Evolutionary conservation across 1,140 invertebrate species (phyloP).

Genomic region (Phthorimaea operculella): DNA sequence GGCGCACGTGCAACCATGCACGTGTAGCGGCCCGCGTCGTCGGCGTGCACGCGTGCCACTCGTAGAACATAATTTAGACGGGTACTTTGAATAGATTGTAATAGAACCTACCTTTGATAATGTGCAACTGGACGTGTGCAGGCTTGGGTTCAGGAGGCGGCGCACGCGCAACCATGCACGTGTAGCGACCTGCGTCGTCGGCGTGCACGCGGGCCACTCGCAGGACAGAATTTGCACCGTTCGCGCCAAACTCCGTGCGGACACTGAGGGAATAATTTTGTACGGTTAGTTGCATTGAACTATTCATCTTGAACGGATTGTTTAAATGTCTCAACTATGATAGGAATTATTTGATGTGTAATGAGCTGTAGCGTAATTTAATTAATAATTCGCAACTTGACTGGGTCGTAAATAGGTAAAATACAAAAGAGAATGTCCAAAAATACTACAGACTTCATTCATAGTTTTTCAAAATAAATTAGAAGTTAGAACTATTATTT

Average conservation of each 20-base stretch:
- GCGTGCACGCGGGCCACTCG: constrained; percentile 52
- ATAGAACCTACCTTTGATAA: constrained; percentile 50
- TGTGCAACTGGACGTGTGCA: constrained; percentile 47
- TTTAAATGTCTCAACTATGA: too few relatives aligned
- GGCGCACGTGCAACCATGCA: constrained; percentile 46
- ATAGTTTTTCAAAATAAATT: too few relatives aligned
- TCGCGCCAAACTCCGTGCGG: constrained; percentile 54
- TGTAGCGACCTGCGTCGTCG: constrained; percentile 54
- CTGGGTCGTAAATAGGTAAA: too few relatives aligned
- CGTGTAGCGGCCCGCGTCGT: constrained; percentile 53
- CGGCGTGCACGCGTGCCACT: constrained; percentile 50
- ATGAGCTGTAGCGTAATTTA: too few relatives aligned
- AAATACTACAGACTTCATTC: too few relatives aligned
- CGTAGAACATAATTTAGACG: constrained; percentile 34
- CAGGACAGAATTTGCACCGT: constrained; percentile 53
- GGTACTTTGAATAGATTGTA: too few relatives aligned
- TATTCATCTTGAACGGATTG: too few relatives aligned
- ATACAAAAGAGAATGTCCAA: too few relatives aligned
- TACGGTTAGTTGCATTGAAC: too few relatives aligned
- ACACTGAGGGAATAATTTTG: constrained; percentile 29
- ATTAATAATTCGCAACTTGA: too few relatives aligned
- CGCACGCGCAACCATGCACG: constrained; percentile 43
- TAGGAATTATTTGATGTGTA: too few relatives aligned
- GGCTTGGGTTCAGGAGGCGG: constrained; percentile 39
- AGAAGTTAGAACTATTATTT: too few relatives aligned